Evolutionary conservation across 2,113 vertebrate species (phyloP), one percentile per base, ranked within the genome.

Genomic region (Triplophysa siluroides): DNA sequence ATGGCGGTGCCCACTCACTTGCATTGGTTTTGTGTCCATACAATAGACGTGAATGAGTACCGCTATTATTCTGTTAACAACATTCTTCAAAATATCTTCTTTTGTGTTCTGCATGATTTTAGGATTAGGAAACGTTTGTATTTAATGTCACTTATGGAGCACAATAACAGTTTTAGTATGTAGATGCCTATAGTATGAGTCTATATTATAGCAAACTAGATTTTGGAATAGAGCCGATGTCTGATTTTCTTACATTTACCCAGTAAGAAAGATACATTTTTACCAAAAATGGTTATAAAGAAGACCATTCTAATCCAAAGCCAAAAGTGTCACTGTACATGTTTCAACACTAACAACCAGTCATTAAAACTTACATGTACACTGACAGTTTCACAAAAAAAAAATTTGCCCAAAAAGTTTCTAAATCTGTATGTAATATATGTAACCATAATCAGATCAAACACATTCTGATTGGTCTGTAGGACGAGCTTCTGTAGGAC

Each of bases 251-350:
- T 14, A 54, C 16, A 29, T 71, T 71, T 38, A 38, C 26, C 50
- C 12, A 29, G 23, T 29, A 8, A 29, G 16, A 69, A 52, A 29
- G 43, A 26, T 14, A 54, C 0, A n/a, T 54, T 54, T 54, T 1
- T 7, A 33, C 52, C 38, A 72, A 21, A 38, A 12, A 16, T 21
- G 26, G 3, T 23, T 58, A 41, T 2, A 60, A 73, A 50, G 7
- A 47, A 23, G 10, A 50, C 13, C 45, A 50, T 13, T 47, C 21
- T 47, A 41, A 69, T 41, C n/a, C 21, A 41, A 43, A 26, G 54
- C 29, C 18, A 73, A 58, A 60, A 60, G 52, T 73, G 41, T 73
- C 26, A 73, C 12, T 72, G 38, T 72, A 38, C 23, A 38, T 24
- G 23, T 73, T 33, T 58, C 54, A 41, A 19, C 70, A 58, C 47